phyloP scores from a whole-genome alignment of 30 jellyfish, hydroid and myxozoan genomes.

The Cassiopea andromeda region DNA sequence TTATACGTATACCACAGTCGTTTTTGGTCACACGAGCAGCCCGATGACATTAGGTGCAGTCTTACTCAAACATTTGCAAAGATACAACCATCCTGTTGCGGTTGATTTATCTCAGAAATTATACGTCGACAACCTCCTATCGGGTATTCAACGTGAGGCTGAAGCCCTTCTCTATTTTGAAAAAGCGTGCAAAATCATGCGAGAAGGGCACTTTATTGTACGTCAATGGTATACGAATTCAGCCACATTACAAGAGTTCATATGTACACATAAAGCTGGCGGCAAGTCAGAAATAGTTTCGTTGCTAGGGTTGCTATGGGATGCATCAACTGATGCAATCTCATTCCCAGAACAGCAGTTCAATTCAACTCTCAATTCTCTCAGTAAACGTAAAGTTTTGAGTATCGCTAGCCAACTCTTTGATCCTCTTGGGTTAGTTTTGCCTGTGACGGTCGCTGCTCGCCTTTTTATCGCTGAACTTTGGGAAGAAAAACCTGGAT shows the following conservation, averaged over 20 bases:
- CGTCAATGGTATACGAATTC: neutral
- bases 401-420: slow-evolving; percentile 37
- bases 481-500: slow-evolving; percentile 16
- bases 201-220: neutral
- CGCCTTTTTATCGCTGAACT: slow-evolving; percentile 43
- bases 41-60: slow-evolving; percentile 27
- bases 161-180: neutral
- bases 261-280: neutral
- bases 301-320: slow-evolving; percentile 10
- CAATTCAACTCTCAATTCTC: neutral
- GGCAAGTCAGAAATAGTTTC: neutral
- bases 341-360: slow-evolving; percentile 5
- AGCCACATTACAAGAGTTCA: neutral
- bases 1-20: neutral
- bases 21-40: neutral
- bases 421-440: slow-evolving; percentile 52
- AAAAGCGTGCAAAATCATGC: slow-evolving; percentile 26
- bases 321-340: neutral
- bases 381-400: slow-evolving; percentile 24
- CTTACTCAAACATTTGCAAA: slow-evolving; percentile 20
- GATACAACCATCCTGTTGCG: slow-evolving; percentile 19
- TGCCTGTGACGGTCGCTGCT: slow-evolving; percentile 35
- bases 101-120: slow-evolving; percentile 33
- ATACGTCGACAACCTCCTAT: slow-evolving; percentile 38
- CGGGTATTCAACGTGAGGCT: slow-evolving; percentile 37